These are phyloP conservation scores for Sebastes vulpes DNA, from an alignment of 2,797 vertebrate genomes.

Conservation along the genomic window DNA sequence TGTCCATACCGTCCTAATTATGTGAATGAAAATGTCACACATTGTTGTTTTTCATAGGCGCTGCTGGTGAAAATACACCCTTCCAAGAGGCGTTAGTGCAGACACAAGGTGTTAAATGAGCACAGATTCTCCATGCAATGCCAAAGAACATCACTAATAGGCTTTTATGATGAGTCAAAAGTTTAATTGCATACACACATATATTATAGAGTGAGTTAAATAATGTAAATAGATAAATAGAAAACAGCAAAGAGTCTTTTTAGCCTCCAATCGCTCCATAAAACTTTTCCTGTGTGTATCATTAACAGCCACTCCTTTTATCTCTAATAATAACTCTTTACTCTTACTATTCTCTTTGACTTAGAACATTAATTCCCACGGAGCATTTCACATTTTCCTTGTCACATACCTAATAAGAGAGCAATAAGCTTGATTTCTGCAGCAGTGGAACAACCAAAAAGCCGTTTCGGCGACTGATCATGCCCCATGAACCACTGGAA, in stretches of 20 bases:
- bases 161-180: conserved; percentile 12
- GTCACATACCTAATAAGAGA: not conserved
- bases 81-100: conserved; percentile 16
- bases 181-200: conserved; percentile 13
- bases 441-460: conserved; percentile 5
- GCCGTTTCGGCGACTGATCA: not conserved
- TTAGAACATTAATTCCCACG: not conserved
- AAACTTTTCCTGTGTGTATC: not conserved
- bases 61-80: conserved; percentile 30
- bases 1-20: conserved; percentile 52
- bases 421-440: not conserved
- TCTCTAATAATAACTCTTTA: not conserved
- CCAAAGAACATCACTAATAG: conserved; percentile 4
- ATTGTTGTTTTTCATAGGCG: conserved; percentile 35
- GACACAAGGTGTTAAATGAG: conserved; percentile 45
- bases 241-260: not conserved
- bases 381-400: not conserved
- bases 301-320: not conserved
- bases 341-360: not conserved
- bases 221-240: not conserved
- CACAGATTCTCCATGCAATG: not conserved
- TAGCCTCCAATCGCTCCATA: not conserved
- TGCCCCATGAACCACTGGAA: not conserved
- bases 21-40: conserved; percentile 71
- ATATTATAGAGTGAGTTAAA: not conserved